Evolutionary conservation across 1,140 invertebrate genomes (phyloP).

Genomic region (Eueides isabella): DNA sequence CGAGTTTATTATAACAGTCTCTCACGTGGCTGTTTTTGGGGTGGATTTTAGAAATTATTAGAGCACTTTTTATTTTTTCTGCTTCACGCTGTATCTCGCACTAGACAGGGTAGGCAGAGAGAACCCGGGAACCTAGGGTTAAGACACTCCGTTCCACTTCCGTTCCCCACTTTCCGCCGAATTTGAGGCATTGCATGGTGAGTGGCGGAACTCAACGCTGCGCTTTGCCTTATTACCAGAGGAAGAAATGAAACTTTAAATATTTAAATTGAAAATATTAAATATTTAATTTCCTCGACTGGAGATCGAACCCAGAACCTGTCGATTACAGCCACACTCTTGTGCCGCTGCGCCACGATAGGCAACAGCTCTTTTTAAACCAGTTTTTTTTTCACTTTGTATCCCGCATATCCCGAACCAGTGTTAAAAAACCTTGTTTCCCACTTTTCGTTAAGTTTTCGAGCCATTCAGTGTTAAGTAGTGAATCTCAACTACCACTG

Average conservation of each 20-base stretch:
- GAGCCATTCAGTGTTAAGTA: too few species aligned
- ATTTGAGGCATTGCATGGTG: neutral
- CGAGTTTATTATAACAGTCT: neutral
- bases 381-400: too few species aligned
- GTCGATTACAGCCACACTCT: too few species aligned
- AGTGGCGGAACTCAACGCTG: neutral
- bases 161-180: neutral
- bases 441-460: too few species aligned
- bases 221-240: neutral
- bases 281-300: neutral
- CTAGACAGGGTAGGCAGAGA: neutral
- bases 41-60: conserved; percentile 16
- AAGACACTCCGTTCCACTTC: neutral
- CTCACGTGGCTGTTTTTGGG: conserved; percentile 12
- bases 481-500: too few species aligned
- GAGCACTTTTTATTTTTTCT: conserved; percentile 4
- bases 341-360: too few species aligned
- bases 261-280: too few species aligned
- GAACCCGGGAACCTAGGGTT: neutral
- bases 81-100: neutral
- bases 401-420: too few species aligned
- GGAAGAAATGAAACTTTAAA: neutral
- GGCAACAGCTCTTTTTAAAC: too few species aligned
- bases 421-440: too few species aligned
- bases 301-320: neutral